Base-by-base conservation (phyloP, 2,888 invertebrate genomes). In the Melinaea menophilus region DNA sequence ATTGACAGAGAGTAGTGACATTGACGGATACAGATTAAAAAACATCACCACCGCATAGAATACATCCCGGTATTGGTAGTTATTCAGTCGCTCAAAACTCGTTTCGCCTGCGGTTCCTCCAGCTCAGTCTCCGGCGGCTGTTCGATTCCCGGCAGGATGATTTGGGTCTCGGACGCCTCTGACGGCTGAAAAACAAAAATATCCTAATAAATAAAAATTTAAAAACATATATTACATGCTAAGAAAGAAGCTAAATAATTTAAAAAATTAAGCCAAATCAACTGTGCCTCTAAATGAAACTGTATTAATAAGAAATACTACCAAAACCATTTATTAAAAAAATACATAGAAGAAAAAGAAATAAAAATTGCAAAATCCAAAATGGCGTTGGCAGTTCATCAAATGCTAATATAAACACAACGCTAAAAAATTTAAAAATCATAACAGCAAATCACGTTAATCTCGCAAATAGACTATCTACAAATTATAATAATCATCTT, bases 111-210 rank as follows among this genome's bases (percentile, higher is more conserved):
- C 0, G 88, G 83, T 73, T 89, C 90, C 65, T 90, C 90, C 3
- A 88, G 69, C 5, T 90, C 90, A 4, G 84, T 86, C 64, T 86
- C 88, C 2, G 83, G 86, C 0, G 87, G 78, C 54, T 86, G 85
- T 67, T 86, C 94, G 67, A 95, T 87, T 35, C 94, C 95, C 13
- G 95, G 95, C 70, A 95, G 89, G 77, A 94, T 94, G 74, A 95
- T 95, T 82, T 95, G 94, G 22, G 95, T 95, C 74, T 95, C 95
- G 3, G 95, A 94, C n/a, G 95, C 95, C 88, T 95, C 95, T 5
- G 95, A 94, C 12, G 95, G 95, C 95, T 95, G 90, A 64, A 62
- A 56, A 56, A 45, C 13, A 34, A 7, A 56, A 62, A 70, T 70
- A 67, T 70, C 57, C 54, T 7, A 45, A 3, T 2, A 45, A 55